These are phyloP conservation scores for Ciconia maguari DNA, from an alignment of 2,113 vertebrate genomes.

Conservation along the genomic window DNA sequence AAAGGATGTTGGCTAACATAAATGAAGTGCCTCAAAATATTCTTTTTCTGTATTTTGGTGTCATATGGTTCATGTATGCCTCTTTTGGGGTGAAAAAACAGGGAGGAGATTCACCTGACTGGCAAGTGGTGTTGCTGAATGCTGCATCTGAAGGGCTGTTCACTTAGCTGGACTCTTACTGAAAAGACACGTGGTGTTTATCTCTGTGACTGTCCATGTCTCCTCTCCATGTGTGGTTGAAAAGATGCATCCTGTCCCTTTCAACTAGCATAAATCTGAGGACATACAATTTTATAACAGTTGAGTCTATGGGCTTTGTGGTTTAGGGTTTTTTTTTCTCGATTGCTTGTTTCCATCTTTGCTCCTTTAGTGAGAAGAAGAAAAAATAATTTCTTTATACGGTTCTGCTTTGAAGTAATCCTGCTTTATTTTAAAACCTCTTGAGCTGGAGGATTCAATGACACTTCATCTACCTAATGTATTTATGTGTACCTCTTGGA, in stretches of 20 bases:
- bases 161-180: neutral
- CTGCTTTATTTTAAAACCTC: neutral
- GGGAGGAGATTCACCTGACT: neutral
- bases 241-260: neutral
- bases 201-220: neutral
- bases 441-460: neutral
- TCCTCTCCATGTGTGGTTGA: neutral
- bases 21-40: neutral
- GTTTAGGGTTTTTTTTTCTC: neutral
- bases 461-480: neutral
- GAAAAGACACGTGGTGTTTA: neutral
- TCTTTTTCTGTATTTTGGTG: neutral
- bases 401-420: neutral
- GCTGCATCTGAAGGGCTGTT: neutral
- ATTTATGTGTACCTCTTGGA: neutral
- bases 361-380: neutral
- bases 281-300: neutral
- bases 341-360: neutral
- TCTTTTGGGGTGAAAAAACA: neutral
- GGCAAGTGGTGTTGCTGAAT: neutral
- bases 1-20: neutral
- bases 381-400: neutral
- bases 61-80: neutral
- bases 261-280: neutral
- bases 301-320: neutral